Percentiles rank a stretch among this genome's conserved stretches.
Evolutionary conservation across 2,113 vertebrate species (phyloP).

Genomic region (Neodontobutis hainanensis): DNA sequence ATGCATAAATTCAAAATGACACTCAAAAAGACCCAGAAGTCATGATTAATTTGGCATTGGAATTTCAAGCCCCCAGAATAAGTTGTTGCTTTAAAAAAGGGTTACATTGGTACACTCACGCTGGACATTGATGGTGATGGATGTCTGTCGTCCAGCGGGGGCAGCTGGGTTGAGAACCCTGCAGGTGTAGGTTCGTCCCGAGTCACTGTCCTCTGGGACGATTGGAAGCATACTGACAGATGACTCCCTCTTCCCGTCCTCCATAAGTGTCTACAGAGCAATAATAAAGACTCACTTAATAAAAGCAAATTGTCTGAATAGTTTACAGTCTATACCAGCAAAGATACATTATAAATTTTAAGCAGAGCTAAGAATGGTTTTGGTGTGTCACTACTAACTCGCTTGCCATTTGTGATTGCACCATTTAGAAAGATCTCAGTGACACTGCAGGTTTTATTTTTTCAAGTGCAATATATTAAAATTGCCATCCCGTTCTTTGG

Average conservation of each 20-base stretch:
- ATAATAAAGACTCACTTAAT: constrained; percentile 17
- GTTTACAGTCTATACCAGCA: constrained; percentile 1
- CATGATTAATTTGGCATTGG: too few relatives aligned
- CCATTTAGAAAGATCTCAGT: constrained; percentile 38
- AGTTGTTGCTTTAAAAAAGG: background rate
- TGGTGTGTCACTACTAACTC: constrained; percentile 21
- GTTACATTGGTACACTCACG: constrained; percentile 76
- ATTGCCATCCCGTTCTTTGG: constrained; percentile 57
- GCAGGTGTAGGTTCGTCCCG: constrained; percentile 86
- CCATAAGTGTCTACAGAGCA: constrained; percentile 75
- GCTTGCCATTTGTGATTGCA: constrained; percentile 26
- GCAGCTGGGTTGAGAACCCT: constrained; percentile 85
- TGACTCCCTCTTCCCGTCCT: constrained; percentile 80
- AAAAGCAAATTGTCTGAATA: background rate
- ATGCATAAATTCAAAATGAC: too few relatives aligned
- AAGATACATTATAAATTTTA: background rate
- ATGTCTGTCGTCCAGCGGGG: constrained; percentile 85
- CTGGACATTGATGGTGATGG: constrained; percentile 86
- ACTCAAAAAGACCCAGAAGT: too few relatives aligned
- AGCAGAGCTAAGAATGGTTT: constrained; percentile 18
- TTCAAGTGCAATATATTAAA: constrained; percentile 53
- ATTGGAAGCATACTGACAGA: constrained; percentile 86
- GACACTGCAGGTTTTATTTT: constrained; percentile 50
- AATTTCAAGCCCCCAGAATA: too few relatives aligned
- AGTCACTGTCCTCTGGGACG: constrained; percentile 83